Percentiles rank a stretch among this genome's conserved stretches.
Conservation (phyloP, 2,888 invertebrate genomes). For the Amphipyra berbera region DNA sequence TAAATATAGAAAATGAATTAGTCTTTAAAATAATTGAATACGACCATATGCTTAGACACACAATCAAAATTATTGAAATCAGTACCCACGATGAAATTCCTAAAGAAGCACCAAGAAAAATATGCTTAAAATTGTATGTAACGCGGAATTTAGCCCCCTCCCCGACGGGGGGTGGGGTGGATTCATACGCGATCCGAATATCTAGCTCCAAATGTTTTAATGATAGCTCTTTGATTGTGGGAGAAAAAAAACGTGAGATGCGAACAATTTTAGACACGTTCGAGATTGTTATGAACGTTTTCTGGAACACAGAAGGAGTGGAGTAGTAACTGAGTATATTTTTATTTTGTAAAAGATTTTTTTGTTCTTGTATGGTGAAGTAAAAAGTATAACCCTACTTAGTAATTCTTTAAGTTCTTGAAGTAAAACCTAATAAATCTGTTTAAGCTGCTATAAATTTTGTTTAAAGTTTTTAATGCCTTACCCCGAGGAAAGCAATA, state of each 20-base stretch:
- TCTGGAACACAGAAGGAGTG: conserved; percentile 2
- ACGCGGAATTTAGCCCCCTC: conserved; percentile 20
- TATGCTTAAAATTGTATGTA: conserved; percentile 47
- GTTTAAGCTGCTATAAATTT: too few species aligned
- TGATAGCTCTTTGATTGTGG: conserved; percentile 57
- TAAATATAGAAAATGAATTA: too few species aligned
- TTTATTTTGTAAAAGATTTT: background rate
- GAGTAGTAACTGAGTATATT: conserved; percentile 1
- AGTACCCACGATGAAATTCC: background rate
- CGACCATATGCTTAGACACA: too few species aligned
- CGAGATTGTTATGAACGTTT: conserved; percentile 38
- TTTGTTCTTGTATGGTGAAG: too few species aligned
- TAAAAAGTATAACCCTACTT: too few species aligned
- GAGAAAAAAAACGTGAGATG: conserved; percentile 47
- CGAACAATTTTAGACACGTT: conserved; percentile 44
- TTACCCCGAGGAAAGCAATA: too few species aligned
- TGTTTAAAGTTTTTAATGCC: too few species aligned
- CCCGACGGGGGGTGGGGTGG: conserved; percentile 1
- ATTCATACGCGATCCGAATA: conserved; percentile 54
- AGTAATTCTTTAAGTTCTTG: too few species aligned
- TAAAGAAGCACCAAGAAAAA: conserved; percentile 23
- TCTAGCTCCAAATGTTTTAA: conserved; percentile 56
- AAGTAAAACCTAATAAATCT: too few species aligned
- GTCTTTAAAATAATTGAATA: too few species aligned
- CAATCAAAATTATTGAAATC: background rate